These are phyloP conservation scores for Myopa testacea DNA, from an alignment of 2,888 invertebrate species.

Conservation along the genomic window DNA sequence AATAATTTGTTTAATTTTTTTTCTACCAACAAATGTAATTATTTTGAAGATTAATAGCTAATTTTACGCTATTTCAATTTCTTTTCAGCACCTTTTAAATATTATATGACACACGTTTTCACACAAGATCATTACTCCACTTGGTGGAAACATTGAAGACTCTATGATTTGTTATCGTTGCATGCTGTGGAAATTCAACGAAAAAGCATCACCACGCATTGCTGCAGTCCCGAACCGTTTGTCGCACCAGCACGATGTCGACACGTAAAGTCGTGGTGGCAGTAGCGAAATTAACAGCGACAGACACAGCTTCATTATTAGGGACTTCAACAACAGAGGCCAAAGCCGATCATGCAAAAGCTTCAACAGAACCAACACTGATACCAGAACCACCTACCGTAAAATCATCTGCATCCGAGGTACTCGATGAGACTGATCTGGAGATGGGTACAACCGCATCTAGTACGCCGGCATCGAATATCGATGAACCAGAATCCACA, in stretches of 20 bases:
- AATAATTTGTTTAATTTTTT: too few relatives aligned
- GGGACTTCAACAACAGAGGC: conserved; percentile 25
- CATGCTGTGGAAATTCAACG: not conserved
- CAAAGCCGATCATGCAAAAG: conserved; percentile 16
- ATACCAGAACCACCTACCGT: conserved; percentile 8
- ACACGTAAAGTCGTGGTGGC: conserved; percentile 46
- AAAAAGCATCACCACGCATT: not conserved
- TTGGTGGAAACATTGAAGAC: not conserved
- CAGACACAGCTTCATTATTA: conserved; percentile 41
- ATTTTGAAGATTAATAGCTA: not conserved
- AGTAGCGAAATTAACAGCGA: conserved; percentile 42
- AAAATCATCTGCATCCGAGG: conserved; percentile 23
- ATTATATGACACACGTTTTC: not conserved
- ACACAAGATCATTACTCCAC: not conserved
- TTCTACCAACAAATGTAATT: not conserved
- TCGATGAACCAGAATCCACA: conserved; percentile 35
- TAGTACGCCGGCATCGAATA: conserved; percentile 32
- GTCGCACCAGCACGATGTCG: conserved; percentile 48
- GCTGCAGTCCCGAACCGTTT: conserved; percentile 27
- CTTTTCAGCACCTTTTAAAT: conserved; percentile 4
- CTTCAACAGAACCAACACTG: conserved; percentile 18
- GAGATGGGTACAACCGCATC: conserved; percentile 28
- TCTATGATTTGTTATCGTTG: conserved; percentile 16
- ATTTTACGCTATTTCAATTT: not conserved
- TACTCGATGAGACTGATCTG: conserved; percentile 11